Evolutionary conservation across 2,888 invertebrate genomes (phyloP), one percentile per base, ranked within the genome.

Genomic region (Seira sanloemensis): DNA sequence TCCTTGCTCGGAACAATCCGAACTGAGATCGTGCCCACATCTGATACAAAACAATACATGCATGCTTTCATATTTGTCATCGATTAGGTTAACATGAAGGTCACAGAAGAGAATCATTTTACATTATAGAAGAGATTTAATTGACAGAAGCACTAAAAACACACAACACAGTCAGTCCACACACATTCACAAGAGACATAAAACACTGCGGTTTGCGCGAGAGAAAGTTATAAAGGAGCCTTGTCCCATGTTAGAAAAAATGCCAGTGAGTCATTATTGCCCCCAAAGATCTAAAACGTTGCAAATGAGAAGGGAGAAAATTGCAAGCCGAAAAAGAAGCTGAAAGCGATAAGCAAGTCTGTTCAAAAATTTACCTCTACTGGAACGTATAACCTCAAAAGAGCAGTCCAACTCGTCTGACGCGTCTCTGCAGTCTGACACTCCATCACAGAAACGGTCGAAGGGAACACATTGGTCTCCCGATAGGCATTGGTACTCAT

Each of bases 391-490:
- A 27, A 81, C 75, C 71, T 81, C 81, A 76, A 76, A 76, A 18
- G 71, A 58, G 91, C 94, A 94, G 91, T 92, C 92, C 89, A 91
- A 91, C 91, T 95, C 94, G 91, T 94, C 95, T 90, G 93, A 94
- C 90, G 92, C 91, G 91, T 95, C 94, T 88, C 90, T 91, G 92
- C 95, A 95, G 91, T 95, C 93, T 89, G 90, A 90, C 90, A 90
- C 90, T 89, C 92, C 92, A 91, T 95, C 93, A 92, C 95, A 95
- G 87, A 93, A 91, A 88, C 92, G 91, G 86, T 91, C 90, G 90
- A 91, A 90, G 87, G 93, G 92, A 90, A 95, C 92, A 92, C 95
- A 95, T 91, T 92, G 92, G 91, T 85, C 79, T 92, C 92, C 91
- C 92, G 92, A 92, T 66, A 78, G 92, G 91, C 93, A 93, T 91